Percentiles rank a stretch among this genome's conserved stretches.
Conservation (phyloP, 2,888 invertebrate species). For the Drosophila nigricruria region DNA sequence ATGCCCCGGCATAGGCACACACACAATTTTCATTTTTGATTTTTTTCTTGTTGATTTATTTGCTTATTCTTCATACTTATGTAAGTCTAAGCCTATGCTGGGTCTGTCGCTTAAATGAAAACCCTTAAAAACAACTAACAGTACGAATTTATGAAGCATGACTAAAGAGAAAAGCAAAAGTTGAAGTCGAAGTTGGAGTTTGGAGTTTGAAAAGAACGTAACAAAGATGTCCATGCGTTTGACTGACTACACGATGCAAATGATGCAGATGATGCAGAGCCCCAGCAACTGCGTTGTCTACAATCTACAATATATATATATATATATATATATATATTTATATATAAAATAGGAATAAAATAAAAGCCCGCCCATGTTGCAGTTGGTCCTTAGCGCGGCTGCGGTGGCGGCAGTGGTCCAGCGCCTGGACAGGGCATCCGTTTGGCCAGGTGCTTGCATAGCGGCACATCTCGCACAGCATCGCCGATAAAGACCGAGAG, state of each 20-base stretch:
- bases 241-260: slow-evolving; percentile 56
- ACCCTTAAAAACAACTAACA: slow-evolving; percentile 66
- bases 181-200: slow-evolving; percentile 16
- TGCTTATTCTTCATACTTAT: slow-evolving; percentile 66
- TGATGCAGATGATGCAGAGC: slow-evolving; percentile 21
- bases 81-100: slow-evolving; percentile 63
- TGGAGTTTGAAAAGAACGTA: slow-evolving; percentile 31
- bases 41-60: slow-evolving; percentile 67
- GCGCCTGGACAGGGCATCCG: slow-evolving; percentile 87
- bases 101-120: slow-evolving; percentile 65
- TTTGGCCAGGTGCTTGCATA: slow-evolving; percentile 93
- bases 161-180: slow-evolving; percentile 19
- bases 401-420: slow-evolving; percentile 82
- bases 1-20: slow-evolving; percentile 58
- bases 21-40: slow-evolving; percentile 43
- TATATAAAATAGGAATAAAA: slow-evolving; percentile 4
- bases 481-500: slow-evolving; percentile 94
- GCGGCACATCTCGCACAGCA: slow-evolving; percentile 91
- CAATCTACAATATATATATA: neutral
- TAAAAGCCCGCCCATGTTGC: slow-evolving; percentile 37
- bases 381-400: slow-evolving; percentile 70
- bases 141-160: slow-evolving; percentile 45
- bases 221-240: slow-evolving; percentile 66
- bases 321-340: neutral
- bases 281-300: slow-evolving; percentile 20